Conservation (phyloP, 2,113 vertebrate genomes). For the Oenanthe oenanthe region DNA sequence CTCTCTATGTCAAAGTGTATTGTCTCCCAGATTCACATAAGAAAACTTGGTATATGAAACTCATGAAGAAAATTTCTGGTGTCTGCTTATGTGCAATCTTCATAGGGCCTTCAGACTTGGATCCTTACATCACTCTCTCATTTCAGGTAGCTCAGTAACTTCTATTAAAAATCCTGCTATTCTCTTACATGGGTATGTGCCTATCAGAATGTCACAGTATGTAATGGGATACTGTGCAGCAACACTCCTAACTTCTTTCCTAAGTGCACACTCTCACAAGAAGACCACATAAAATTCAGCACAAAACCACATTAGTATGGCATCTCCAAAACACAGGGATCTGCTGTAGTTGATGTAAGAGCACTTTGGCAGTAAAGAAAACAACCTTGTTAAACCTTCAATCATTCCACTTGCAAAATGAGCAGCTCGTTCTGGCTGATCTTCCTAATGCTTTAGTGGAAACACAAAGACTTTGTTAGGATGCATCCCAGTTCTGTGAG, state of each 20-base stretch:
- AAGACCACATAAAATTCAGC: neutral
- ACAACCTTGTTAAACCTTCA: neutral
- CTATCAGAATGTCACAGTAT: neutral
- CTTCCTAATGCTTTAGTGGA: neutral
- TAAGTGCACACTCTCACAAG: neutral
- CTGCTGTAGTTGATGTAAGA: neutral
- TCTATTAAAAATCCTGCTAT: neutral
- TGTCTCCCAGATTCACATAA: neutral
- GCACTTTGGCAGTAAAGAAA: neutral
- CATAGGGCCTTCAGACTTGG: neutral
- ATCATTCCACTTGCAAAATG: neutral
- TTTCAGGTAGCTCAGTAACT: neutral
- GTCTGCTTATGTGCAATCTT: neutral
- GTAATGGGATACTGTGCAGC: neutral
- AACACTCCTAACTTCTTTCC: neutral
- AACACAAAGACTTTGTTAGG: neutral
- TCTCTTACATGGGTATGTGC: neutral
- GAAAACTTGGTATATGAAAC: neutral
- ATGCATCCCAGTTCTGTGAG: neutral
- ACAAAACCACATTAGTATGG: neutral
- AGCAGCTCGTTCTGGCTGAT: neutral
- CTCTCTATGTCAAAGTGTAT: neutral
- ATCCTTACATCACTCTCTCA: neutral
- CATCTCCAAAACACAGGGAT: neutral
- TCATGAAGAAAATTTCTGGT: neutral